phyloP scores from a whole-genome alignment of 2,113 vertebrate genomes.

The Corapipo altera region DNA sequence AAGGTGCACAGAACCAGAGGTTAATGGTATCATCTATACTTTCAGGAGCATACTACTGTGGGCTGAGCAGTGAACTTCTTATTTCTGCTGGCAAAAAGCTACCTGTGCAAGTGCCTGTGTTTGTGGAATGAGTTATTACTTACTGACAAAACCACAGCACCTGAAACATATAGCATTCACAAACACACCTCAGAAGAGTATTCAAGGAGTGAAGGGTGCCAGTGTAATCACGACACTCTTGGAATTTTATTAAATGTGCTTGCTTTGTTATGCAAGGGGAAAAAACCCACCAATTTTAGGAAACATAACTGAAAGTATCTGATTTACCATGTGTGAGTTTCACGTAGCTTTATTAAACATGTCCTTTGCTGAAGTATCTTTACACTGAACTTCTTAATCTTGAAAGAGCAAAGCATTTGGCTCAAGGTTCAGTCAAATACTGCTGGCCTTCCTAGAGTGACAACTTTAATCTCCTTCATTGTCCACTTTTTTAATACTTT shows the following conservation, averaged over 20 bases:
- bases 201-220: background rate
- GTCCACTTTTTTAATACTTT: background rate
- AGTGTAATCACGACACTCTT: background rate
- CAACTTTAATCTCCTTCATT: background rate
- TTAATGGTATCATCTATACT: background rate
- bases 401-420: conserved; percentile 1
- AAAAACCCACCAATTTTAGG: background rate
- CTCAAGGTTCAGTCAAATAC: background rate
- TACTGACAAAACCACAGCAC: background rate
- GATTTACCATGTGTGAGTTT: conserved; percentile 16
- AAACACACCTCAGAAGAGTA: background rate
- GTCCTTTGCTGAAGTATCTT: conserved; percentile 3
- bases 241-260: background rate
- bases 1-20: background rate
- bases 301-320: background rate
- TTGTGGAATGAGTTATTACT: background rate
- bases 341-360: conserved; percentile 36
- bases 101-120: background rate
- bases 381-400: conserved; percentile 34
- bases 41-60: background rate
- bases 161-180: background rate
- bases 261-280: background rate
- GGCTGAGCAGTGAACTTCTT: background rate
- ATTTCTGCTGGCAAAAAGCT: background rate
- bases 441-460: conserved; percentile 14